These are phyloP conservation scores for Phytoseiulus persimilis DNA, from an alignment of 2,888 invertebrate genomes.

Conservation along the genomic window DNA sequence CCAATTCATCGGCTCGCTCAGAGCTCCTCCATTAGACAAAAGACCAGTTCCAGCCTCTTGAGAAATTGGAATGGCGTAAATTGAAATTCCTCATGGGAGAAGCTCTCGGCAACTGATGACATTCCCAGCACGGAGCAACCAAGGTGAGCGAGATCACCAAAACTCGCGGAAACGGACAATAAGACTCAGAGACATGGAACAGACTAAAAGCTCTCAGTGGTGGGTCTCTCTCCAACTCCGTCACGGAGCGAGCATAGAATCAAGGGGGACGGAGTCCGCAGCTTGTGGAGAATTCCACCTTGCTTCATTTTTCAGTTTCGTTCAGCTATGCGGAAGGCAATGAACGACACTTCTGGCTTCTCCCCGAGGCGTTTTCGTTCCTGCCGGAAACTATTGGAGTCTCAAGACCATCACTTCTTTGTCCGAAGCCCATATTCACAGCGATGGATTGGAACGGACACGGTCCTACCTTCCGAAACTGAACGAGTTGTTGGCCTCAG, in stretches of 20 bases:
- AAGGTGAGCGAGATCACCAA: neutral
- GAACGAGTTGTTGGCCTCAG: conserved; percentile 19
- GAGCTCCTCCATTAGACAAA: neutral
- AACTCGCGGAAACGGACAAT: neutral
- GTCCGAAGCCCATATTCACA: too few relatives aligned
- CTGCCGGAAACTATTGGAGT: too few relatives aligned
- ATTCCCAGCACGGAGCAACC: neutral
- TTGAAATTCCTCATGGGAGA: neutral
- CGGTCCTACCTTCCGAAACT: conserved; percentile 33
- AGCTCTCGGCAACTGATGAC: neutral
- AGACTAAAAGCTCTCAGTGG: neutral
- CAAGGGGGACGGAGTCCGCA: too few relatives aligned
- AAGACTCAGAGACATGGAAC: neutral
- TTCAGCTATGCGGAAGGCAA: too few relatives aligned
- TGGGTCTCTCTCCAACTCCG: too few relatives aligned
- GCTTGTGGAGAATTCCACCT: too few relatives aligned
- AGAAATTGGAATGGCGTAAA: neutral
- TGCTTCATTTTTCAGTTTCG: too few relatives aligned
- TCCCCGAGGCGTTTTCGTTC: too few relatives aligned
- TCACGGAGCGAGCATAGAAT: too few relatives aligned
- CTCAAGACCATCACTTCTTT: too few relatives aligned
- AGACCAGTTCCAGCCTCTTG: neutral
- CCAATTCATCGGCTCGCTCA: neutral
- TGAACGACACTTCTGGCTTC: too few relatives aligned
- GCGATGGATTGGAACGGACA: neutral